These are phyloP conservation scores for Helicolenus hilgendorfi DNA, from an alignment of 2,797 vertebrate species.

Conservation along the genomic window DNA sequence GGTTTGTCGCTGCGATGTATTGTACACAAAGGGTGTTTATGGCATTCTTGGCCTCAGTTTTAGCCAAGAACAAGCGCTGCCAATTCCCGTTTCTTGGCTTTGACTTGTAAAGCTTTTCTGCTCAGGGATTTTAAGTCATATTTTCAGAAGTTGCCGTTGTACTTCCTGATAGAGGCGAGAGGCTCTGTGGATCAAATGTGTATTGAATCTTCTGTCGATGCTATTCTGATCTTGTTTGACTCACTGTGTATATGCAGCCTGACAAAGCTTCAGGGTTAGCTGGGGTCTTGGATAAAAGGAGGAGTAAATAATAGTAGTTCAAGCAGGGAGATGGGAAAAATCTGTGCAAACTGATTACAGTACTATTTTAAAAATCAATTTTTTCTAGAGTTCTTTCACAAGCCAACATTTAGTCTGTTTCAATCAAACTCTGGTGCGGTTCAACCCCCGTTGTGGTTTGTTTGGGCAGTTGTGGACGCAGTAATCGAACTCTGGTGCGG, in stretches of 20 bases:
- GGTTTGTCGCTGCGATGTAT: constrained; percentile 12
- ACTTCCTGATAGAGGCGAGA: constrained; percentile 20
- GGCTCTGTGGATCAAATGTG: constrained; percentile 16
- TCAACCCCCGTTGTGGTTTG: no score
- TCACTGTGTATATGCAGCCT: not conserved
- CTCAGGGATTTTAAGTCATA: constrained; percentile 36
- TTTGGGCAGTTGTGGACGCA: not conserved
- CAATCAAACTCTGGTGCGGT: no score
- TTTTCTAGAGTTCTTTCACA: not conserved
- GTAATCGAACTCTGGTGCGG: not conserved
- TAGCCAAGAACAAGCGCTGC: constrained; percentile 47
- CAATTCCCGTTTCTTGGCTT: constrained; percentile 53
- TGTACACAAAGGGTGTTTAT: constrained; percentile 39
- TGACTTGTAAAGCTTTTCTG: constrained; percentile 40
- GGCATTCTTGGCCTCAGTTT: constrained; percentile 34
- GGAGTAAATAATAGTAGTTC: not conserved
- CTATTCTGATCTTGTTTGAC: constrained; percentile 34
- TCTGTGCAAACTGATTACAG: not conserved
- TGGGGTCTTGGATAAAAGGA: not conserved
- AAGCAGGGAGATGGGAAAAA: not conserved
- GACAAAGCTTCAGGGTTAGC: constrained; percentile 24
- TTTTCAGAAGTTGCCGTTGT: constrained; percentile 14
- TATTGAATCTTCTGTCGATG: constrained; percentile 4
- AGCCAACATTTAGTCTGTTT: not conserved
- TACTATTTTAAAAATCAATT: not conserved